Evolutionary conservation across 2,888 invertebrate genomes (phyloP).

Genomic region (Pseudococcus longispinus): DNA sequence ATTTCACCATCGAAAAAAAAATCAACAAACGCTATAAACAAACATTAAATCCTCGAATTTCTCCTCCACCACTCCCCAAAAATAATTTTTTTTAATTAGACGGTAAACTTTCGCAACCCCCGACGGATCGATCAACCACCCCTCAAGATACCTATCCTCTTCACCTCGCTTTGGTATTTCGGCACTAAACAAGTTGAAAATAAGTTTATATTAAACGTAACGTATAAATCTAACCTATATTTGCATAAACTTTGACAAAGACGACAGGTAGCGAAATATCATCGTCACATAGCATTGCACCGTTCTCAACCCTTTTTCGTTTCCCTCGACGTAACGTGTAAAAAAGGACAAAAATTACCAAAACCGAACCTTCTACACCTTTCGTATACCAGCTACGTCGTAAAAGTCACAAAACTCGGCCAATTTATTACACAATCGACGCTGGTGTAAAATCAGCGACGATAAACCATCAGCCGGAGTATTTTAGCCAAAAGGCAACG

Average conservation of each 20-base stretch:
- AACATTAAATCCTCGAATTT: too few species aligned
- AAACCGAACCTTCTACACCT: neutral
- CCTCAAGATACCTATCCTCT: neutral
- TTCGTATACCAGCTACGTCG: neutral
- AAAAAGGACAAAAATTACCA: neutral
- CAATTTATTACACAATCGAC: constrained; percentile 2
- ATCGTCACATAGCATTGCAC: neutral
- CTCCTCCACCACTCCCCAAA: too few species aligned
- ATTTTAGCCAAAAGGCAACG: neutral
- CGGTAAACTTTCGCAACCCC: too few species aligned
- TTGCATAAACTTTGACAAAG: constrained; percentile 11
- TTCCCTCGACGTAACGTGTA: neutral
- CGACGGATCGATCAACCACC: neutral
- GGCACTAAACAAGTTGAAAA: neutral
- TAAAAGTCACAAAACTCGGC: neutral
- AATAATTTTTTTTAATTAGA: too few species aligned
- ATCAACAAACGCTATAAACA: too few species aligned
- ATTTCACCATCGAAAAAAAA: too few species aligned
- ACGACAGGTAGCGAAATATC: neutral
- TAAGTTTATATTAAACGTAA: neutral
- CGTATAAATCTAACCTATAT: neutral
- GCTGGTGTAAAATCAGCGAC: neutral
- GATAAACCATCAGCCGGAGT: neutral
- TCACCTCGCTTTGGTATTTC: neutral
- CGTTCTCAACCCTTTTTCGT: neutral